Evolutionary conservation across 2,113 vertebrate species (phyloP).

Genomic region (Parus major): DNA sequence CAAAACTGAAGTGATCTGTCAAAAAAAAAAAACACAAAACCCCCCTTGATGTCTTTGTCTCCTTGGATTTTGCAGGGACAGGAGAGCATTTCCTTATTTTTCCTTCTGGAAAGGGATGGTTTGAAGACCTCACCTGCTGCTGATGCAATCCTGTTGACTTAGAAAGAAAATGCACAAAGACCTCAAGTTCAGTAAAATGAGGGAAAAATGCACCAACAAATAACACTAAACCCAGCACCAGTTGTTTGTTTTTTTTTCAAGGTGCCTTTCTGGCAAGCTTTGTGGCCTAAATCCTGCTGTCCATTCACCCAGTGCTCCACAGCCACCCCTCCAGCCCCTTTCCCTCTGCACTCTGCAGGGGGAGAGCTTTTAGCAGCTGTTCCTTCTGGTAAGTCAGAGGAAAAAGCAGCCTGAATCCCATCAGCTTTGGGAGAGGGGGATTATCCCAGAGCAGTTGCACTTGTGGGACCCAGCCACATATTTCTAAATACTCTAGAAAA

Average conservation of each 20-base stretch:
- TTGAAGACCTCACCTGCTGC: background rate
- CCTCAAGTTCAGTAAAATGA: background rate
- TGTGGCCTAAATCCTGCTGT: background rate
- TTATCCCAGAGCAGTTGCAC: background rate
- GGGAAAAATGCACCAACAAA: background rate
- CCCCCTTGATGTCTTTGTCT: background rate
- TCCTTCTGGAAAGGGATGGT: background rate
- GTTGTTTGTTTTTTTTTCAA: background rate
- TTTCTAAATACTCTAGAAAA: background rate
- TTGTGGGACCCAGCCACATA: background rate
- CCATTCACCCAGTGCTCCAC: background rate
- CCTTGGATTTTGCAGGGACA: background rate
- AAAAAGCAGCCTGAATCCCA: background rate
- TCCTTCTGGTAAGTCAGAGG: background rate
- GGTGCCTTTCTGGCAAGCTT: background rate
- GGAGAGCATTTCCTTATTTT: background rate
- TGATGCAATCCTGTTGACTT: background rate
- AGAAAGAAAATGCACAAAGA: background rate
- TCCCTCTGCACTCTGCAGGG: background rate
- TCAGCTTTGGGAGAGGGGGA: background rate
- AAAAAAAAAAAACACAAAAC: background rate
- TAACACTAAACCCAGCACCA: background rate
- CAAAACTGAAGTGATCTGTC: background rate
- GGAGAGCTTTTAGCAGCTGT: background rate
- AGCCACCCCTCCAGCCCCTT: background rate